These are phyloP conservation scores for Diplazon laetatorius DNA, from an alignment of 2,888 invertebrate species.

Conservation along the genomic window DNA sequence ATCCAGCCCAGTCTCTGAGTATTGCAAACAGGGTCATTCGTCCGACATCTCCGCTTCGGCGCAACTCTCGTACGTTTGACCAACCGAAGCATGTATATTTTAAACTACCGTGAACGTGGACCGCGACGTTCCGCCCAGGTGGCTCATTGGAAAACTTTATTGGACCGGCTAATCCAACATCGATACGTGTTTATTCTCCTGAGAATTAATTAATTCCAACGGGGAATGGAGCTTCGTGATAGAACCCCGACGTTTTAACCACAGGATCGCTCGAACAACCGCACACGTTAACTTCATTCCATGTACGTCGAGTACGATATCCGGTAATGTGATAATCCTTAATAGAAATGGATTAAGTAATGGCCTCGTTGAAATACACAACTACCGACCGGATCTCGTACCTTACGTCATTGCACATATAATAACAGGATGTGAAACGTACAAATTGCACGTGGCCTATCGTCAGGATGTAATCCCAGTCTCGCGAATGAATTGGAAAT, in stretches of 20 bases:
- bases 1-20: slow-evolving; percentile 4
- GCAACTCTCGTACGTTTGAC: slow-evolving; percentile 20
- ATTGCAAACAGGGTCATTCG: slow-evolving; percentile 18
- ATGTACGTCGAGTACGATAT: too few relatives aligned
- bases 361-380: too few relatives aligned
- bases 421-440: background rate
- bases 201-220: slow-evolving; percentile 20
- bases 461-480: background rate
- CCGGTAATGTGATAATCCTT: too few relatives aligned
- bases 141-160: slow-evolving; percentile 6
- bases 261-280: background rate
- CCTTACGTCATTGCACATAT: too few relatives aligned
- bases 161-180: background rate
- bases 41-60: slow-evolving; percentile 19
- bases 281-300: too few relatives aligned
- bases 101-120: background rate
- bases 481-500: slow-evolving; percentile 25
- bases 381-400: too few relatives aligned
- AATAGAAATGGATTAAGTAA: too few relatives aligned
- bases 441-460: background rate
- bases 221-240: background rate
- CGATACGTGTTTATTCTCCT: slow-evolving; percentile 43
- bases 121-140: background rate
- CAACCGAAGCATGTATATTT: slow-evolving; percentile 2
- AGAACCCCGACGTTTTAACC: background rate